Percentiles rank a stretch among this genome's conserved stretches.
phyloP scores from a whole-genome alignment of 2,888 invertebrate species.

The Pristionchus entomophagus region DNA sequence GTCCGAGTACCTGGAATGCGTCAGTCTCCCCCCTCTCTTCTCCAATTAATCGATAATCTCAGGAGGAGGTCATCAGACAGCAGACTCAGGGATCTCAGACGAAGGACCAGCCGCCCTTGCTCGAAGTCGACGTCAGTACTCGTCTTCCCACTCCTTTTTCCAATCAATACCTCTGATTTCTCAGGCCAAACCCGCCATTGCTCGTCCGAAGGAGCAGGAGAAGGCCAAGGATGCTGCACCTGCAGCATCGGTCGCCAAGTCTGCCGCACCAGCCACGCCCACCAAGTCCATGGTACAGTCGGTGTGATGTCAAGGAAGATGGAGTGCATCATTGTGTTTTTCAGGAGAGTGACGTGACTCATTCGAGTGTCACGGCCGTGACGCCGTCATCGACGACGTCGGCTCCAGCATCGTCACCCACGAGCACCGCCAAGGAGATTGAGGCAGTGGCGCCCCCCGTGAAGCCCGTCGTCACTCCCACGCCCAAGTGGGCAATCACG shows the following conservation, averaged over 20 bases:
- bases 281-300: neutral
- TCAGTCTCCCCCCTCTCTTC: neutral
- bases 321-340: too few relatives aligned
- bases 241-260: neutral
- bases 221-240: neutral
- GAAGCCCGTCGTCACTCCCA: neutral
- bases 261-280: neutral
- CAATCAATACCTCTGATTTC: neutral
- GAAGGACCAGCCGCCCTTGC: neutral
- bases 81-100: neutral
- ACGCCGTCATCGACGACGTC: neutral
- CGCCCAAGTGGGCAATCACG: too few relatives aligned
- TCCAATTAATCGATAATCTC: neutral
- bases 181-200: neutral
- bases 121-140: neutral
- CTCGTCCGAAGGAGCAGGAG: neutral
- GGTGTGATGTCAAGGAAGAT: neutral
- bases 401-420: neutral
- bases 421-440: neutral
- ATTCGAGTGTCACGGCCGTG: neutral
- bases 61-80: neutral
- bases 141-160: neutral
- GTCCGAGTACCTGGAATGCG: slow-evolving; percentile 13
- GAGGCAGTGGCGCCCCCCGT: neutral
- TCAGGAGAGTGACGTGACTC: neutral